phyloP scores from a whole-genome alignment of 2,797 vertebrate genomes.

The Antennarius maculatus region DNA sequence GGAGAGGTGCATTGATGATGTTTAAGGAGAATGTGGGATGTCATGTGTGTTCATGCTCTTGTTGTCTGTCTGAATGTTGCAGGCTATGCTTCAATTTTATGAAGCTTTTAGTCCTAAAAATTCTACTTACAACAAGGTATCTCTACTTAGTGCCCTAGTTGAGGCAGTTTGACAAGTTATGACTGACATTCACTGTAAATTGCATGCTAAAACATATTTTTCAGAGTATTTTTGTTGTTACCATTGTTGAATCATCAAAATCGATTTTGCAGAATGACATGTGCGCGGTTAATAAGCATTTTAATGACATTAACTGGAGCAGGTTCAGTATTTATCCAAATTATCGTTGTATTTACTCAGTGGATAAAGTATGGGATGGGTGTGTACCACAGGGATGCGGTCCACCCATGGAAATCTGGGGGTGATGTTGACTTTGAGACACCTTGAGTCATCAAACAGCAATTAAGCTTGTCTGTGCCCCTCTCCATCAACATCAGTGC shows the following conservation, averaged over 20 bases:
- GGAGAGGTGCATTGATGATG: no score
- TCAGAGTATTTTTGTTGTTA: slow-evolving; percentile 24
- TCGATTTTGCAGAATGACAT: slow-evolving; percentile 42
- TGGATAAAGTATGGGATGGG: slow-evolving; percentile 17
- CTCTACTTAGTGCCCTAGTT: neutral
- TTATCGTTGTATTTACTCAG: slow-evolving; percentile 61
- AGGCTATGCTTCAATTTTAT: no score
- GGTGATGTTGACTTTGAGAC: slow-evolving; percentile 66
- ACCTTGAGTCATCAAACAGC: slow-evolving; percentile 68
- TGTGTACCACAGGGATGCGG: slow-evolving; percentile 18
- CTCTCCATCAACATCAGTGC: slow-evolving; percentile 65
- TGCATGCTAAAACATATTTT: neutral
- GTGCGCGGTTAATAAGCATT: slow-evolving; percentile 67
- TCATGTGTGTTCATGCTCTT: no score
- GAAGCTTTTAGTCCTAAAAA: no score
- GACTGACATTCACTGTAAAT: slow-evolving; percentile 20
- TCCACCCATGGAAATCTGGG: slow-evolving; percentile 53
- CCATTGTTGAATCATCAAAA: slow-evolving; percentile 52
- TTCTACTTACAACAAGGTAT: neutral
- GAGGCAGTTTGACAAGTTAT: slow-evolving; percentile 16
- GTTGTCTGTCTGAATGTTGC: no score
- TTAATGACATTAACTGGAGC: slow-evolving; percentile 64
- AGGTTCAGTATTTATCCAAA: slow-evolving; percentile 59
- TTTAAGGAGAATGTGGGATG: no score
- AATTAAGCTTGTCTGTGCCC: slow-evolving; percentile 64